These are phyloP conservation scores for Aphodius granarius DNA, from an alignment of 2,888 invertebrate species.

Conservation along the genomic window DNA sequence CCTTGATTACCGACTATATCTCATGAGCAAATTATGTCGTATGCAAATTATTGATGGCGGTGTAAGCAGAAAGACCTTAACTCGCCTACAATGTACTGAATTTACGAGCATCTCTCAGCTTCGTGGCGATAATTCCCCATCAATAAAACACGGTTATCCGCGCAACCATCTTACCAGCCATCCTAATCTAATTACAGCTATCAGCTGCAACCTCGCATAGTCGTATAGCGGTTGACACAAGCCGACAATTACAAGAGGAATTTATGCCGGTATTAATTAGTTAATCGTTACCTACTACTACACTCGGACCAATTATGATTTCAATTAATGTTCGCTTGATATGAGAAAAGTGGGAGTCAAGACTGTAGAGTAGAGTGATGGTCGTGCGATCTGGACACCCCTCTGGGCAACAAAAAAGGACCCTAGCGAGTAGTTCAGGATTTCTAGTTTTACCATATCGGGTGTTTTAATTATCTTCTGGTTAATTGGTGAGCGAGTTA, in stretches of 20 bases:
- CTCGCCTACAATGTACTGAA: neutral
- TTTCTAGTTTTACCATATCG: constrained; percentile 7
- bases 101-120: neutral
- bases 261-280: constrained; percentile 20
- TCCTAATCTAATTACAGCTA: neutral
- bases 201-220: neutral
- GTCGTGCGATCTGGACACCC: neutral
- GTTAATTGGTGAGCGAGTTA: constrained; percentile 1
- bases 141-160: neutral
- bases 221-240: neutral
- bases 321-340: constrained; percentile 14
- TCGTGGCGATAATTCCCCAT: neutral
- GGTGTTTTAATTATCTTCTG: constrained; percentile 6
- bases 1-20: neutral
- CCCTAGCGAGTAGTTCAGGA: neutral
- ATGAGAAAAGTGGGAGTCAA: neutral
- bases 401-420: neutral
- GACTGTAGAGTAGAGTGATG: neutral
- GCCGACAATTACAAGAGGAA: constrained; percentile 16
- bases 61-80: no score
- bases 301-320: constrained; percentile 6
- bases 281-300: constrained; percentile 18
- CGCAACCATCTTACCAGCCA: neutral
- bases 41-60: neutral
- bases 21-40: neutral